These are phyloP conservation scores for Epistrophe eligans DNA, from an alignment of 2,888 invertebrate genomes.

Conservation along the genomic window DNA sequence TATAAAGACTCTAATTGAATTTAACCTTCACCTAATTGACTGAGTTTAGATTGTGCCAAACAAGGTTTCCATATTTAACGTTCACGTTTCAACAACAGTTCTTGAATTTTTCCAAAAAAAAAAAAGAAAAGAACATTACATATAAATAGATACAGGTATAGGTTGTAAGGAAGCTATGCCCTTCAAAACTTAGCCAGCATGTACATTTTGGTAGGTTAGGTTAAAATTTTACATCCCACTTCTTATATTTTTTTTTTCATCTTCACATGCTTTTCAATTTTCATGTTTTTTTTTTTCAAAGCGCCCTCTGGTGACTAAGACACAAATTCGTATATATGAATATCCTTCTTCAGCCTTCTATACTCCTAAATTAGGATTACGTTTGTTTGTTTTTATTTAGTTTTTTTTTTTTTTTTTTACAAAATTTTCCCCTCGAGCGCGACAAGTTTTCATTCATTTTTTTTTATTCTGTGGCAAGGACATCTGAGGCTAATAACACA, in stretches of 20 bases:
- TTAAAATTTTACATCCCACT: too few species aligned
- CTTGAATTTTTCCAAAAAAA: background rate
- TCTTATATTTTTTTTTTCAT: too few species aligned
- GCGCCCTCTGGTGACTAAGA: constrained; percentile 51
- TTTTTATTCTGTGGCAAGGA: constrained; percentile 65
- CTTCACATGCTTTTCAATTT: too few species aligned
- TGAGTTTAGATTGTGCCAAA: too few species aligned
- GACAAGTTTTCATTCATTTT: constrained; percentile 60
- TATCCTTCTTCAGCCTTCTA: constrained; percentile 5
- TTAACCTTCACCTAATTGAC: too few species aligned
- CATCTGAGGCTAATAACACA: constrained; percentile 74
- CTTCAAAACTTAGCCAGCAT: background rate
- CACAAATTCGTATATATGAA: constrained; percentile 6
- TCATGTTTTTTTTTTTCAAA: too few species aligned
- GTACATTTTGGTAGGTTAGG: background rate
- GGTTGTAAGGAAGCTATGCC: background rate
- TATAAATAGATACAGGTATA: background rate
- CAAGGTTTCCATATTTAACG: background rate
- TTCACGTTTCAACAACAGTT: background rate
- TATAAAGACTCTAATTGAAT: too few species aligned
- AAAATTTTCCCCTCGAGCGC: constrained; percentile 62
- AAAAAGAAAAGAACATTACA: too few species aligned
- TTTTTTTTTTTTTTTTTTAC: constrained; percentile 16
- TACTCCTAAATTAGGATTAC: constrained; percentile 54
- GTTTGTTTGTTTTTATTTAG: constrained; percentile 47